Evolutionary conservation across 2,797 vertebrate genomes (phyloP).

Genomic region (Siniperca undulata): DNA sequence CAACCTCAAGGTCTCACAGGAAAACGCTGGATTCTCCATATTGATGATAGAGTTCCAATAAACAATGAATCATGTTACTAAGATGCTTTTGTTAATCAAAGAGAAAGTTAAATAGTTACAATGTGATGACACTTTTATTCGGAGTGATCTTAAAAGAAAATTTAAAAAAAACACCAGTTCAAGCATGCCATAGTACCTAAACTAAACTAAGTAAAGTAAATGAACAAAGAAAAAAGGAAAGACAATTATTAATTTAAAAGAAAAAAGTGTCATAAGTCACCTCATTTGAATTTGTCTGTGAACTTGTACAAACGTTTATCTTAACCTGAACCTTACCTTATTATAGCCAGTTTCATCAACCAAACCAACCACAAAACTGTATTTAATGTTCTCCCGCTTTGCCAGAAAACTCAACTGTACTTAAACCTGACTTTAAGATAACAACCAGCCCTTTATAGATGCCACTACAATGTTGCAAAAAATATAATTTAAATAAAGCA

Average conservation of each 20-base stretch:
- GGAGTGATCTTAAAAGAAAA: constrained; percentile 2
- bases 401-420: constrained; percentile 42
- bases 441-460: constrained; percentile 4
- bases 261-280: not conserved
- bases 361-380: constrained; percentile 7
- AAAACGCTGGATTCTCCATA: constrained; percentile 87
- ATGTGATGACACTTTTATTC: constrained; percentile 12
- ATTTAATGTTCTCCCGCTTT: constrained; percentile 5
- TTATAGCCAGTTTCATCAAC: not conserved
- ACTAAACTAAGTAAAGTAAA: constrained; percentile 34
- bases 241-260: not conserved
- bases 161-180: constrained; percentile 21
- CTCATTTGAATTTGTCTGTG: not conserved
- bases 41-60: constrained; percentile 84
- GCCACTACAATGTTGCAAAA: constrained; percentile 18
- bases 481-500: constrained; percentile 4
- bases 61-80: constrained; percentile 85
- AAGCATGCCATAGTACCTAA: constrained; percentile 44
- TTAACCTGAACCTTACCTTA: not conserved
- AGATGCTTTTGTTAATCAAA: constrained; percentile 68
- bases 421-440: constrained; percentile 41
- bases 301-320: not conserved
- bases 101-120: constrained; percentile 28
- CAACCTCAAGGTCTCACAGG: constrained; percentile 88
- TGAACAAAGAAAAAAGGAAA: constrained; percentile 22